These are phyloP conservation scores for Podarcis siculus DNA, from an alignment of 2,797 vertebrate genomes.

Conservation along the genomic window DNA sequence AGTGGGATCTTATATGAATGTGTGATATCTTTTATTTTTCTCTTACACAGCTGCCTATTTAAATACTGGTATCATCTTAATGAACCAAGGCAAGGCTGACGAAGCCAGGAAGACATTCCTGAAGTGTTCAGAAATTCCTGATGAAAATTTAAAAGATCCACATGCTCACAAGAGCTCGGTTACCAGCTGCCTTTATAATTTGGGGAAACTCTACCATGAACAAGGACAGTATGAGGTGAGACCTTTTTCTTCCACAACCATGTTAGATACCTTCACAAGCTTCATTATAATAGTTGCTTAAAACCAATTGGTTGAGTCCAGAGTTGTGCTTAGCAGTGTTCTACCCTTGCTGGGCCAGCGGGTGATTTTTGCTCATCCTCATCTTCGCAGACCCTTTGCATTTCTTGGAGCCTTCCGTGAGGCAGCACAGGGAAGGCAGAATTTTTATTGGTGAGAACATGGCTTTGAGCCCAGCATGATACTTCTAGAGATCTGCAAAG, in stretches of 20 bases:
- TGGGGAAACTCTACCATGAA: slow-evolving; percentile 97
- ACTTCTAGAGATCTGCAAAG: background rate
- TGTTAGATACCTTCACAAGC: background rate
- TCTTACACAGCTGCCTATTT: slow-evolving; percentile 91
- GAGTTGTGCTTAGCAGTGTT: background rate
- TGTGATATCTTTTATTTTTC: background rate
- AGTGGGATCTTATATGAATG: slow-evolving; percentile 3
- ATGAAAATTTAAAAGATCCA: slow-evolving; percentile 98
- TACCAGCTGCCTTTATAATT: slow-evolving; percentile 98
- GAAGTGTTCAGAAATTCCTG: slow-evolving; percentile 96
- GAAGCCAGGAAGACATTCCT: slow-evolving; percentile 94
- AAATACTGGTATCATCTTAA: slow-evolving; percentile 98
- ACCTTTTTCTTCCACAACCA: background rate
- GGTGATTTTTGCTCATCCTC: background rate
- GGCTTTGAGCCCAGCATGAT: background rate
- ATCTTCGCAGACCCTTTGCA: background rate
- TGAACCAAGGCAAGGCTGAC: slow-evolving; percentile 94
- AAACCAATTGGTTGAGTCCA: background rate
- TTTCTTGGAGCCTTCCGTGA: background rate
- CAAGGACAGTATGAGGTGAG: slow-evolving; percentile 95
- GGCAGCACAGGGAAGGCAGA: background rate
- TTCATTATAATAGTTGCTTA: background rate
- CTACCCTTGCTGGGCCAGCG: background rate
- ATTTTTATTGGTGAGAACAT: background rate
- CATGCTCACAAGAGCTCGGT: slow-evolving; percentile 98